A percentile compares a stretch with the other conserved stretches of the same genome.
These are phyloP conservation scores for Cabera pusaria DNA, from an alignment of 2,888 invertebrate species.

Conservation along the genomic window DNA sequence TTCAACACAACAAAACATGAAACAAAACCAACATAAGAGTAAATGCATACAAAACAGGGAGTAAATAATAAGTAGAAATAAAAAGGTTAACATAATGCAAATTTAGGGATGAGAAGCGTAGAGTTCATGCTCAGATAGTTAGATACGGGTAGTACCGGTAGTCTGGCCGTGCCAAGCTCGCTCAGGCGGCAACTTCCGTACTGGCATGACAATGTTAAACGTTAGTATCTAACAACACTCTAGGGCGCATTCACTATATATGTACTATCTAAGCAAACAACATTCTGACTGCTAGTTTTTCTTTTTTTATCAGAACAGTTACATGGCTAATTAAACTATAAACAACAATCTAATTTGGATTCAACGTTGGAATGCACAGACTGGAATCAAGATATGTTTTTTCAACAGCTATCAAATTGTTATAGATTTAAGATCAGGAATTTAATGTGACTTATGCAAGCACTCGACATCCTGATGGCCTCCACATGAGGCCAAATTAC, in stretches of 20 bases:
- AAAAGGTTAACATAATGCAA: conserved; percentile 53
- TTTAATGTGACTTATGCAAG: no score
- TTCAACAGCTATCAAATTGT: no score
- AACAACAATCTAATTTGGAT: conserved; percentile 3
- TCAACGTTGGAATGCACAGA: conserved; percentile 13
- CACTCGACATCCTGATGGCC: no score
- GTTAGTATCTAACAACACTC: conserved; percentile 75
- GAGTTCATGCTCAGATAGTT: conserved; percentile 70
- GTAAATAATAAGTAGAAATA: conserved; percentile 34
- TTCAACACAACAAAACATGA: conserved; percentile 88
- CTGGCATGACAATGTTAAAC: conserved; percentile 51
- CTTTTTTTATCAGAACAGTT: conserved; percentile 10
- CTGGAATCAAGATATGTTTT: no score
- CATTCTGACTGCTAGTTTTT: conserved; percentile 6
- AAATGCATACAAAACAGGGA: conserved; percentile 60
- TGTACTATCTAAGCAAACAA: conserved; percentile 40
- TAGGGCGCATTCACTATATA: conserved; percentile 40
- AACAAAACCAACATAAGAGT: conserved; percentile 88
- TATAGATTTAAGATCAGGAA: no score
- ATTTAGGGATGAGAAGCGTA: conserved; percentile 58
- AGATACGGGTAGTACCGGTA: conserved; percentile 69
- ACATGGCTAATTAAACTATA: conserved; percentile 2
- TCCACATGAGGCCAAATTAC: no score
- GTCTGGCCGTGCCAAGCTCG: conserved; percentile 66
- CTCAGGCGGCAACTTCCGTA: conserved; percentile 57